Conservation (phyloP, 2,888 invertebrate species). For the Ceraclea dissimilis region DNA sequence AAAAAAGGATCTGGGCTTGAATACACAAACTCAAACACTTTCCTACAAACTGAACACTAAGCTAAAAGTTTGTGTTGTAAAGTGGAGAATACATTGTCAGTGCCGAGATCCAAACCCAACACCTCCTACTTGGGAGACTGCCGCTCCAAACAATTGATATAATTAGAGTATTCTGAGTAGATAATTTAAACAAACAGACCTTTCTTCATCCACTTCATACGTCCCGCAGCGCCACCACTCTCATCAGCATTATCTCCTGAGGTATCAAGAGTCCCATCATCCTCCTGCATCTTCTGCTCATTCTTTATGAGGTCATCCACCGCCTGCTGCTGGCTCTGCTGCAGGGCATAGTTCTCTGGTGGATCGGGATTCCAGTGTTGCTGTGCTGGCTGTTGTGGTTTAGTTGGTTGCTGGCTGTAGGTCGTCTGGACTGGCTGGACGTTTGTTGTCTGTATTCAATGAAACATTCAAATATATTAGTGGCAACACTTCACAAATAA, state of each 20-base stretch:
- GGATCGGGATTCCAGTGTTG: neutral
- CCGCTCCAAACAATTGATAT: no score
- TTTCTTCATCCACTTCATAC: slow-evolving; percentile 18
- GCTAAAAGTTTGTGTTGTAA: no score
- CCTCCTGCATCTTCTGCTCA: neutral
- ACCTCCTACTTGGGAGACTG: no score
- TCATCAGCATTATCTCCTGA: neutral
- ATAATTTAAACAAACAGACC: no score
- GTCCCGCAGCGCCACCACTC: neutral
- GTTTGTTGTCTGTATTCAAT: neutral
- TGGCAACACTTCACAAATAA: no score
- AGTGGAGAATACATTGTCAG: no score
- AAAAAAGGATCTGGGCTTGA: no score
- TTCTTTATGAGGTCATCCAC: neutral
- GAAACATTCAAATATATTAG: no score
- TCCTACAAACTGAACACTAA: no score
- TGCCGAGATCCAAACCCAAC: no score
- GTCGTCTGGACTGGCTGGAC: neutral
- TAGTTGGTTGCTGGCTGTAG: neutral
- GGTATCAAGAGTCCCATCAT: neutral
- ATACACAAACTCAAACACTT: no score
- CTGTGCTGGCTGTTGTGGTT: neutral
- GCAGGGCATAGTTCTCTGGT: neutral
- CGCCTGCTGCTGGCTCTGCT: slow-evolving; percentile 4
- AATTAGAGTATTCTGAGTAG: no score